A percentile compares a stretch with the other conserved stretches of the same genome.
phyloP scores from a whole-genome alignment of 1,140 invertebrate genomes.

The Tetragonula clypearis region DNA sequence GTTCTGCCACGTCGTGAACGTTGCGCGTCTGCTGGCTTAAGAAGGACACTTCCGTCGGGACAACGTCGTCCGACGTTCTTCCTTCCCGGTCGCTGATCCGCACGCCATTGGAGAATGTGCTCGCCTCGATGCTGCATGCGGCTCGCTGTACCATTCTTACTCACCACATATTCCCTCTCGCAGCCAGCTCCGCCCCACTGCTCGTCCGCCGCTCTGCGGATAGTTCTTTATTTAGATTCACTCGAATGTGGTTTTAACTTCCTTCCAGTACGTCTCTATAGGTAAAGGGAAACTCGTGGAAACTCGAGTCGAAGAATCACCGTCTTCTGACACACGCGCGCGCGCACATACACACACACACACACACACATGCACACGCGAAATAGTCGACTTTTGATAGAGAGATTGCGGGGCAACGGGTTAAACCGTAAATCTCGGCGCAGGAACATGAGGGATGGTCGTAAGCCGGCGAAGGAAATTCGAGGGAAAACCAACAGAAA shows the following conservation, averaged over 20 bases:
- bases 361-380: too few species aligned
- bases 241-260: slow-evolving; percentile 62
- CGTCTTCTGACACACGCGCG: not conserved
- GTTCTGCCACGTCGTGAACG: slow-evolving; percentile 36
- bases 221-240: slow-evolving; percentile 75
- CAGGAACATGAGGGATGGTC: too few species aligned
- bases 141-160: slow-evolving; percentile 75
- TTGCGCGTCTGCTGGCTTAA: slow-evolving; percentile 30
- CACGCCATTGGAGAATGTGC: slow-evolving; percentile 61
- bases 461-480: not conserved
- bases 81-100: slow-evolving; percentile 56
- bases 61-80: slow-evolving; percentile 52
- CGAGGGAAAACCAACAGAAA: not conserved
- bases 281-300: slow-evolving; percentile 37
- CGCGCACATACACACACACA: too few species aligned
- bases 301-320: slow-evolving; percentile 21
- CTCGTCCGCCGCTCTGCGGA: slow-evolving; percentile 51
- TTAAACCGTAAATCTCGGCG: not conserved
- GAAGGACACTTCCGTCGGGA: slow-evolving; percentile 61
- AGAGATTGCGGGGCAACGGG: not conserved
- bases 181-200: slow-evolving; percentile 38
- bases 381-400: not conserved
- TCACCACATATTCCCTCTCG: slow-evolving; percentile 59
- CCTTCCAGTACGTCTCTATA: slow-evolving; percentile 56
- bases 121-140: slow-evolving; percentile 62